phyloP scores from a whole-genome alignment of 2,888 invertebrate species.

The Eupithecia subfuscata region DNA sequence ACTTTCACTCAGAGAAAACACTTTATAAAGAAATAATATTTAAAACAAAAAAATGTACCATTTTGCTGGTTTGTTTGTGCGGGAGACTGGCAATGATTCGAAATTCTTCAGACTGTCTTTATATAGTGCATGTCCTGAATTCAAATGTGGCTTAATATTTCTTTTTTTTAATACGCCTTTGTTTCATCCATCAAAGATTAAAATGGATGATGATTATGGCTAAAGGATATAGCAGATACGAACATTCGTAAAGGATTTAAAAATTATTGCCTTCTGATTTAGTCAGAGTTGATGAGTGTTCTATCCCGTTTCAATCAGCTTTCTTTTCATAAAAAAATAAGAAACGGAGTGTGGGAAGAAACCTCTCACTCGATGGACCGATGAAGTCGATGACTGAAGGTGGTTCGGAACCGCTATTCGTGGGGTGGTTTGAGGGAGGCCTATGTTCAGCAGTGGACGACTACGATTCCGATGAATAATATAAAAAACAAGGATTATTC shows the following conservation, averaged over 20 bases:
- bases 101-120: constrained; percentile 49
- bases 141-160: constrained; percentile 48
- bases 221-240: neutral
- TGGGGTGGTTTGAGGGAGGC: too few relatives aligned
- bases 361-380: too few relatives aligned
- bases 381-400: too few relatives aligned
- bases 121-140: constrained; percentile 60
- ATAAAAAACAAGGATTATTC: too few relatives aligned
- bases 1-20: constrained; percentile 1
- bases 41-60: too few relatives aligned
- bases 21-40: constrained; percentile 15
- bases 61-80: constrained; percentile 57
- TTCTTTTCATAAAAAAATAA: too few relatives aligned
- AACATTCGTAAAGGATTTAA: neutral
- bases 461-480: too few relatives aligned
- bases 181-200: constrained; percentile 46
- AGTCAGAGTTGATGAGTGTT: neutral
- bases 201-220: neutral
- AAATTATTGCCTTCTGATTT: neutral
- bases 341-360: too few relatives aligned
- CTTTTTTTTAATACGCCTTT: constrained; percentile 27
- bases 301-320: neutral
- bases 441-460: too few relatives aligned
- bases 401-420: too few relatives aligned
- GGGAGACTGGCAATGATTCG: constrained; percentile 56